These are phyloP conservation scores for Apostichopus californicus DNA, from an alignment of 35 echinoderm and acorn worm genomes.

Conservation along the genomic window DNA sequence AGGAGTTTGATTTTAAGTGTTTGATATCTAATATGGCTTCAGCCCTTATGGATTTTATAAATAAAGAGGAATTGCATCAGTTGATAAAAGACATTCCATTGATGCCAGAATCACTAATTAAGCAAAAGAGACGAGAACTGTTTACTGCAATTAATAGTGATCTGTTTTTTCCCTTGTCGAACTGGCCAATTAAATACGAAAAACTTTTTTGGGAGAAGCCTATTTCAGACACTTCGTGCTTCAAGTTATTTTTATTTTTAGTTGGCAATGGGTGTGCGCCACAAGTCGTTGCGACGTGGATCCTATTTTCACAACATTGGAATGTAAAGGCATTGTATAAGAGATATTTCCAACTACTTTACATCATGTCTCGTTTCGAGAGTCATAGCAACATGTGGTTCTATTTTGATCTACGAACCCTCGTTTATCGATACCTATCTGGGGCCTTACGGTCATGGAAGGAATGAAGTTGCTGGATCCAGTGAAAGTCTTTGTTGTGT, in stretches of 20 bases:
- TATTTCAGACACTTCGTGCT: background rate
- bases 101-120: too few species aligned
- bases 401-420: background rate
- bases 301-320: constrained; percentile 21
- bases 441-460: background rate
- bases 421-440: background rate
- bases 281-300: background rate
- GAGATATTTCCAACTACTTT: background rate
- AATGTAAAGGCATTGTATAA: background rate
- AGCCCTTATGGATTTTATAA: too few species aligned
- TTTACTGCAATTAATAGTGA: background rate
- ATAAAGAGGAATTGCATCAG: too few species aligned
- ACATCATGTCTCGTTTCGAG: background rate
- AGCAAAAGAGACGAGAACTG: too few species aligned
- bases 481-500: too few species aligned
- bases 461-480: too few species aligned
- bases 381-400: background rate
- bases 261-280: constrained; percentile 24
- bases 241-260: constrained; percentile 1
- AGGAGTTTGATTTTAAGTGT: too few species aligned
- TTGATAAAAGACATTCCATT: too few species aligned
- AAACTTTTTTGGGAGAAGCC: background rate
- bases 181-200: background rate
- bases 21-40: too few species aligned
- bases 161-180: background rate